Percentiles rank a stretch among this genome's conserved stretches.
Evolutionary conservation across 2,888 invertebrate genomes (phyloP).

Genomic region (Eudemis profundana): DNA sequence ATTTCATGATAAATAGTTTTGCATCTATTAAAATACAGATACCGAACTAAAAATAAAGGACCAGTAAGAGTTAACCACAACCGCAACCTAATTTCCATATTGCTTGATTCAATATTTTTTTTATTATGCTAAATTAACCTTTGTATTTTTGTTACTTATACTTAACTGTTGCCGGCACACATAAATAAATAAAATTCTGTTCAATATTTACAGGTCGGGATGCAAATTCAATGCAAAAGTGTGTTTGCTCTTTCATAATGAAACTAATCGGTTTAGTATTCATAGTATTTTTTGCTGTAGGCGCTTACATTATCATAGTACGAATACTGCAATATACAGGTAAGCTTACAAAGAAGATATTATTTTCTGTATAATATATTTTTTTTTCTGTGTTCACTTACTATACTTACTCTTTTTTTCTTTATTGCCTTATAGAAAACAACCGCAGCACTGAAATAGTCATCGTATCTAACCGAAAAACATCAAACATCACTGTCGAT

Average conservation of each 20-base stretch:
- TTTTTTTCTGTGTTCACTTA: background rate
- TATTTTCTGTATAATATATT: background rate
- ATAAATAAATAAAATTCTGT: no score
- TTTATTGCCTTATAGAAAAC: slow-evolving; percentile 55
- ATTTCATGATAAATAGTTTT: no score
- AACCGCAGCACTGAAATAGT: slow-evolving; percentile 64
- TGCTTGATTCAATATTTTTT: no score
- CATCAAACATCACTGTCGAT: slow-evolving; percentile 61
- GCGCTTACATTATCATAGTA: slow-evolving; percentile 60
- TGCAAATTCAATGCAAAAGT: slow-evolving; percentile 55
- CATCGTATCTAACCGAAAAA: slow-evolving; percentile 60
- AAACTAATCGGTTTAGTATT: slow-evolving; percentile 60
- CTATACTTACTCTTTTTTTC: background rate
- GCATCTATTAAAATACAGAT: no score
- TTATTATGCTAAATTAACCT: no score
- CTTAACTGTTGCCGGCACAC: no score
- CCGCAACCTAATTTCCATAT: no score
- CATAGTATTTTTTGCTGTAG: slow-evolving; percentile 58
- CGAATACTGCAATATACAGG: slow-evolving; percentile 61
- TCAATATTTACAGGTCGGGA: slow-evolving; percentile 61
- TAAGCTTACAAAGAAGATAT: slow-evolving; percentile 50
- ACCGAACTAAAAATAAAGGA: no score
- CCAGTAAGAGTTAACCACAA: no score
- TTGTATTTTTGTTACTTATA: background rate
- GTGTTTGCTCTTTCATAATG: slow-evolving; percentile 59